A percentile compares a stretch with the other conserved stretches of the same genome.
Conservation (phyloP, 1,140 invertebrate species). For the Paralvinella palmiformis region DNA sequence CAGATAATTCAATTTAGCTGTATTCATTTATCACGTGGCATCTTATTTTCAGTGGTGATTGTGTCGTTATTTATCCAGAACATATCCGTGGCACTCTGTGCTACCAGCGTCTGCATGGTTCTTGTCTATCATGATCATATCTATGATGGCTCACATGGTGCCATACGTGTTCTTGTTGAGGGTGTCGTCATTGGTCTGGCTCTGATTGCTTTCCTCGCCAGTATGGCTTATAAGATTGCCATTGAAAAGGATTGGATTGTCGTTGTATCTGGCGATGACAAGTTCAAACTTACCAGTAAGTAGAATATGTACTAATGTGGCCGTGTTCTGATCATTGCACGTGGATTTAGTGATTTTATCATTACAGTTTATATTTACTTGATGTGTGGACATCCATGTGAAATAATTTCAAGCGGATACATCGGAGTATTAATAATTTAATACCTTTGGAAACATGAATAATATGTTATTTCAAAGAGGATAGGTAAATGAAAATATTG, state of each 20-base stretch:
- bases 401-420: no score
- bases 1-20: no score
- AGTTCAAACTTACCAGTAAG: conserved; percentile 18
- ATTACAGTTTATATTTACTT: neutral
- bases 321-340: neutral
- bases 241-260: conserved; percentile 54
- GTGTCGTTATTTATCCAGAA: conserved; percentile 20
- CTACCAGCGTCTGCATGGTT: conserved; percentile 8
- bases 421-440: no score
- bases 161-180: conserved; percentile 15
- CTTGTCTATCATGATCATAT: neutral
- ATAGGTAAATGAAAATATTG: no score
- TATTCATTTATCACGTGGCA: no score
- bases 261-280: conserved; percentile 38
- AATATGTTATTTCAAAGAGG: no score
- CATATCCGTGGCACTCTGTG: conserved; percentile 15
- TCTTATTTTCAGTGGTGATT: conserved; percentile 15
- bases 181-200: conserved; percentile 37
- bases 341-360: neutral
- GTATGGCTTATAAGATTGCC: conserved; percentile 45
- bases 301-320: neutral
- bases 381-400: no score
- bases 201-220: conserved; percentile 39
- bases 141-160: neutral
- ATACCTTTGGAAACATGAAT: no score